Evolutionary conservation across 2,797 vertebrate genomes (phyloP).

Genomic region (Phalanger gymnotis): DNA sequence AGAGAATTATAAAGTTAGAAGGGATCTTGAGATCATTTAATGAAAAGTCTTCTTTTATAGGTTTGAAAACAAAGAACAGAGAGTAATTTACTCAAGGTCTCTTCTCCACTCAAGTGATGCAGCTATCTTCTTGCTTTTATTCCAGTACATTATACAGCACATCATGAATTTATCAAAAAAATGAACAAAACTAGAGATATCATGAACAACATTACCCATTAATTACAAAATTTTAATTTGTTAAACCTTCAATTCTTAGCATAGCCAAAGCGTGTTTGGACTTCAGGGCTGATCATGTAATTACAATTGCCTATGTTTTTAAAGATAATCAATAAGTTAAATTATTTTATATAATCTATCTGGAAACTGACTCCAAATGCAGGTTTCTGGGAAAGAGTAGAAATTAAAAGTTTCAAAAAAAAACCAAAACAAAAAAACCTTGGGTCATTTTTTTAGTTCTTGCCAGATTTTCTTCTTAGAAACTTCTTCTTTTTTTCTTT

Average conservation of each 20-base stretch:
- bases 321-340: neutral
- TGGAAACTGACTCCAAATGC: neutral
- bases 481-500: slow-evolving; percentile 7
- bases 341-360: neutral
- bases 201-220: neutral
- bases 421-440: too few species aligned
- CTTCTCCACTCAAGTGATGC: neutral
- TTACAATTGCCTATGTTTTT: neutral
- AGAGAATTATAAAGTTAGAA: neutral
- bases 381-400: neutral
- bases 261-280: neutral
- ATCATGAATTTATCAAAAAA: neutral
- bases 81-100: neutral
- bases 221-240: neutral
- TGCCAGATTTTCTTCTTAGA: slow-evolving; percentile 12
- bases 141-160: neutral
- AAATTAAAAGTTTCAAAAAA: slow-evolving; percentile 16
- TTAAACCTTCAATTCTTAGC: neutral
- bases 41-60: neutral
- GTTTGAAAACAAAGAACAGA: neutral
- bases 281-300: neutral
- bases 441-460: neutral
- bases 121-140: neutral
- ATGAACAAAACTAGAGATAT: neutral
- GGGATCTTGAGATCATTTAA: neutral